A percentile compares a stretch with the other conserved stretches of the same genome.
These are phyloP conservation scores for Hoplodrina ambigua DNA, from an alignment of 2,888 invertebrate genomes.

Conservation along the genomic window DNA sequence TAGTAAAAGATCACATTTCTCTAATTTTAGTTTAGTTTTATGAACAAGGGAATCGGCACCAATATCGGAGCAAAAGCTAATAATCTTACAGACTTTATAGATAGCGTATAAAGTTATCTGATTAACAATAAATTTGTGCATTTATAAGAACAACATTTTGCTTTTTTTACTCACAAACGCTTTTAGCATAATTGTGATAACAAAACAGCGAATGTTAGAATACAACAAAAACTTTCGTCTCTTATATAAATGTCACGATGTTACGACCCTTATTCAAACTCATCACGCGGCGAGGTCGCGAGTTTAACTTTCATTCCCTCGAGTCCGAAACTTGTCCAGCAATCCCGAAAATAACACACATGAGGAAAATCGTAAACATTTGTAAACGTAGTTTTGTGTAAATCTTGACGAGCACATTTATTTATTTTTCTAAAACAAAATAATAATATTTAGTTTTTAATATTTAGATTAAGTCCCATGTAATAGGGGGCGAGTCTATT, in stretches of 20 bases:
- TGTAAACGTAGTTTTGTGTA: not conserved
- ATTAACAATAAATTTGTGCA: too few relatives aligned
- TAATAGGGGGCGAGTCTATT: too few relatives aligned
- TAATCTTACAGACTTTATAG: too few relatives aligned
- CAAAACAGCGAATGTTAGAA: not conserved
- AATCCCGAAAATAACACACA: conserved; percentile 13
- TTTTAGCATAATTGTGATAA: not conserved
- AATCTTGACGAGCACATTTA: not conserved
- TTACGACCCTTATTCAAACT: not conserved
- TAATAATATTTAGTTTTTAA: not conserved
- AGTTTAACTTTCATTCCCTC: conserved; percentile 15
- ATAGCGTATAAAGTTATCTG: too few relatives aligned
- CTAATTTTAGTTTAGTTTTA: too few relatives aligned
- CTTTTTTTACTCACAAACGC: too few relatives aligned
- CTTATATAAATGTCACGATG: not conserved
- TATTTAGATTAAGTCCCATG: too few relatives aligned
- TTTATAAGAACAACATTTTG: too few relatives aligned
- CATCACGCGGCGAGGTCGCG: conserved; percentile 1
- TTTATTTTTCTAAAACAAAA: not conserved
- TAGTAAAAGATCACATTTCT: too few relatives aligned
- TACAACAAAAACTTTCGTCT: not conserved
- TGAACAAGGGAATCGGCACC: too few relatives aligned
- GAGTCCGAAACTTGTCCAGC: conserved; percentile 13
- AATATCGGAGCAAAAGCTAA: too few relatives aligned
- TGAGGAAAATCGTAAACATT: not conserved